phyloP scores from a whole-genome alignment of 2,113 vertebrate genomes.

The Microtus richardsoni region DNA sequence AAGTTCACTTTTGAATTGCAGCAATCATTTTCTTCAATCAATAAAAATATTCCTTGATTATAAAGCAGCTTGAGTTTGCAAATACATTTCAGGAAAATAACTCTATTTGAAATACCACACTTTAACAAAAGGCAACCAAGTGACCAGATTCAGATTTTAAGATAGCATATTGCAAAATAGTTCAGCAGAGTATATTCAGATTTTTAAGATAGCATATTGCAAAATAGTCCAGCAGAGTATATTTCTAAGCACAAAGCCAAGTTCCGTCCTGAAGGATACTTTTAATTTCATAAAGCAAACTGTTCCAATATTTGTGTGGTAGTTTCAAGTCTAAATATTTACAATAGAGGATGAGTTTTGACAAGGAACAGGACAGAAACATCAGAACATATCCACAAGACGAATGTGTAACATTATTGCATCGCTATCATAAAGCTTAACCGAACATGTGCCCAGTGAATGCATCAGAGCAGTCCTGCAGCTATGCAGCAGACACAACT shows the following conservation, averaged over 20 bases:
- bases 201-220: constrained; percentile 82
- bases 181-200: constrained; percentile 78
- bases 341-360: constrained; percentile 63
- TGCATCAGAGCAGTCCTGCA: neutral
- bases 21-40: constrained; percentile 81
- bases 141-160: constrained; percentile 82
- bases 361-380: constrained; percentile 29
- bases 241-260: constrained; percentile 81
- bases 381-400: constrained; percentile 19
- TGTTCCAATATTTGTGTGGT: constrained; percentile 64
- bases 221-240: constrained; percentile 77
- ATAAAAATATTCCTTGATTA: constrained; percentile 82
- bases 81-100: constrained; percentile 84
- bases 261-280: constrained; percentile 70
- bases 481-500: constrained; percentile 39
- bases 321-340: constrained; percentile 63
- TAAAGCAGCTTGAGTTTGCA: constrained; percentile 80
- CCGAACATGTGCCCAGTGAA: constrained; percentile 4
- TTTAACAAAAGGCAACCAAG: constrained; percentile 66
- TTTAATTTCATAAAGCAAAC: constrained; percentile 74
- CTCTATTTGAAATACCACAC: constrained; percentile 80
- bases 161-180: constrained; percentile 78
- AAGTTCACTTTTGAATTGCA: constrained; percentile 81
- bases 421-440: neutral
- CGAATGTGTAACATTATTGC: neutral